Percentiles rank a stretch among this genome's conserved stretches.
Evolutionary conservation across 2,888 invertebrate species (phyloP).

Genomic region (Mesorhabditis sp.): DNA sequence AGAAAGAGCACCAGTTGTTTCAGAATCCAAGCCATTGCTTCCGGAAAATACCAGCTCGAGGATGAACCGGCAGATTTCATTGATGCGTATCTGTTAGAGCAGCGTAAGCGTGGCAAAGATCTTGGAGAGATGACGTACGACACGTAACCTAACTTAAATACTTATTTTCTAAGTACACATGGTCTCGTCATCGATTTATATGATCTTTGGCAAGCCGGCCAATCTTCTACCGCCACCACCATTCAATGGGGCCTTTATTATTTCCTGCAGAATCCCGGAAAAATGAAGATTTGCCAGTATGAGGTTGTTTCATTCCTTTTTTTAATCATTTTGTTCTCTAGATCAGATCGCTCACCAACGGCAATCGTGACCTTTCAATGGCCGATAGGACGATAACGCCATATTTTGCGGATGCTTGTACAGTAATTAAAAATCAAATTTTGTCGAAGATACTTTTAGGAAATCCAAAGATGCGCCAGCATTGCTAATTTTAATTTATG

Average conservation of each 20-base stretch:
- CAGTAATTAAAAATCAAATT: background rate
- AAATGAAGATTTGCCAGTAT: background rate
- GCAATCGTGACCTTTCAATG: background rate
- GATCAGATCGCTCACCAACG: background rate
- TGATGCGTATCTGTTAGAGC: conserved; percentile 1
- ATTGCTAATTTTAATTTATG: conserved; percentile 3
- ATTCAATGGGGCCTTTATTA: background rate
- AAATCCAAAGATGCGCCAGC: background rate
- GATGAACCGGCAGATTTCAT: background rate
- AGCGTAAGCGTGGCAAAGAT: background rate
- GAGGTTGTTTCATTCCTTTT: background rate
- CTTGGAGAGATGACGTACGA: conserved; percentile 1
- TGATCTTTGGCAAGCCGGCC: background rate
- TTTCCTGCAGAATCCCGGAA: background rate
- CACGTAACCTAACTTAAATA: background rate
- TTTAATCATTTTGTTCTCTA: background rate
- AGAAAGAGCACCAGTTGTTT: background rate
- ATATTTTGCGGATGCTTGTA: background rate
- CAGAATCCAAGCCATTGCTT: background rate
- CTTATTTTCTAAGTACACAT: background rate
- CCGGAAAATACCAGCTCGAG: background rate
- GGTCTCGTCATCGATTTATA: background rate
- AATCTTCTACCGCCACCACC: background rate
- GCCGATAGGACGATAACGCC: background rate
- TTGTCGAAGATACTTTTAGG: background rate